Evolutionary conservation across 2,113 vertebrate genomes (phyloP), one percentile per base, ranked within the genome.

Genomic region (Gambusia holbrooki): DNA sequence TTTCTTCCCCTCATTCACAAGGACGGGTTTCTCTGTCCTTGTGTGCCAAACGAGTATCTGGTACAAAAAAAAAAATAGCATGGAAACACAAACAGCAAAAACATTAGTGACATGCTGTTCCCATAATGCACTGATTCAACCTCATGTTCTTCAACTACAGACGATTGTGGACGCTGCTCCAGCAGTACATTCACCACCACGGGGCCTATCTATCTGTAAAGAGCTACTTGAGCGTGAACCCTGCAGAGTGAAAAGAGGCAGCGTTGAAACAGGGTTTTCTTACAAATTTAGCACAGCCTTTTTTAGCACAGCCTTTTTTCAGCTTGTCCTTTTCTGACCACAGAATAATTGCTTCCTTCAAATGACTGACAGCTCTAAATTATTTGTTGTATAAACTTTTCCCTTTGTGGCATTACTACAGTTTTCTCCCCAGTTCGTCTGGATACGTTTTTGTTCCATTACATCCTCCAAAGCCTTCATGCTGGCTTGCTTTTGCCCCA

Each of bases 31-130:
- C 91, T 99, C 98, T 0, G 98, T 99, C 90, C 98, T 95, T 0
- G 98, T 99, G 86, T 99, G 98, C 98, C 98, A 99, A 84, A 99
- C 98, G 42, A 99, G 95, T 90, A 99, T 97, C 98, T 99, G 92
- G 82, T 84, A 33, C 84, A 78, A 69, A 11, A 85, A 78, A 78
- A 37, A 11, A 83, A 81, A 66, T 22, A 27, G 45, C 73, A 51
- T 69, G 82, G 61, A 79, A 76, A 75, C 25, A 73, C 35, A 88
- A 79, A 84, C 69, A 74, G 51, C 61, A 67, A 54, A 30, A 76
- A 58, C 65, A 79, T 91, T 73, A 90, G 80, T 28, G 58, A 80
- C 73, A 61, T 33, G 69, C 69, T 68, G 63, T 68, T 84, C 65
- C 69, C 64, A 66, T 85, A 76, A 84, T 89, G 71, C 69, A 67